Conservation (phyloP, 2,888 invertebrate genomes). For the Drosophila neotestacea region DNA sequence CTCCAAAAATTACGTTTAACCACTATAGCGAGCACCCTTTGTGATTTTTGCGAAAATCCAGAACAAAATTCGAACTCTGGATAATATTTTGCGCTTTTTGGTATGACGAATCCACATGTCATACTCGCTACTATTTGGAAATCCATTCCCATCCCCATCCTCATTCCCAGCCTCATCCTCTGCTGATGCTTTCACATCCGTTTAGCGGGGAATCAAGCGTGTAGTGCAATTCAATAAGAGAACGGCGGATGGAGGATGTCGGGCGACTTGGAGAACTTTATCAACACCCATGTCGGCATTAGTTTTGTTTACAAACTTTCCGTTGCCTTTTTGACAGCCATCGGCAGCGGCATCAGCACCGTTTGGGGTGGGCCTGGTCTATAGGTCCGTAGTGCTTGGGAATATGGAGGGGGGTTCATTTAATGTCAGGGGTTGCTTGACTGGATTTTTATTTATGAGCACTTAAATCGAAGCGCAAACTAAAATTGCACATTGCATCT, state of each 20-base stretch:
- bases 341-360: constrained; percentile 9
- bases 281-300: constrained; percentile 82
- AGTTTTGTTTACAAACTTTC: constrained; percentile 84
- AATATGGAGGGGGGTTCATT: neutral
- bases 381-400: neutral
- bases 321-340: constrained; percentile 77
- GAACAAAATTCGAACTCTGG: constrained; percentile 70
- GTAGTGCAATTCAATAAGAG: constrained; percentile 79
- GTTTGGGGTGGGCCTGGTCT: constrained; percentile 37
- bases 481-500: constrained; percentile 77
- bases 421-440: constrained; percentile 49
- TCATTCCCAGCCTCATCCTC: constrained; percentile 1
- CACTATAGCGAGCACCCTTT: constrained; percentile 45
- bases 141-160: constrained; percentile 13
- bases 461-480: constrained; percentile 78
- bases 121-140: constrained; percentile 44
- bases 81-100: constrained; percentile 77
- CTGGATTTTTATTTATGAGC: constrained; percentile 77
- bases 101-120: constrained; percentile 79
- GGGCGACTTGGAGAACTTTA: constrained; percentile 71
- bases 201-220: constrained; percentile 81
- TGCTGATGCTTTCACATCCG: constrained; percentile 56
- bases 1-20: neutral
- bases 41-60: constrained; percentile 72
- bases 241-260: constrained; percentile 7